phyloP scores from a whole-genome alignment of 2,113 vertebrate genomes.

The Rhabdomys dilectus region DNA sequence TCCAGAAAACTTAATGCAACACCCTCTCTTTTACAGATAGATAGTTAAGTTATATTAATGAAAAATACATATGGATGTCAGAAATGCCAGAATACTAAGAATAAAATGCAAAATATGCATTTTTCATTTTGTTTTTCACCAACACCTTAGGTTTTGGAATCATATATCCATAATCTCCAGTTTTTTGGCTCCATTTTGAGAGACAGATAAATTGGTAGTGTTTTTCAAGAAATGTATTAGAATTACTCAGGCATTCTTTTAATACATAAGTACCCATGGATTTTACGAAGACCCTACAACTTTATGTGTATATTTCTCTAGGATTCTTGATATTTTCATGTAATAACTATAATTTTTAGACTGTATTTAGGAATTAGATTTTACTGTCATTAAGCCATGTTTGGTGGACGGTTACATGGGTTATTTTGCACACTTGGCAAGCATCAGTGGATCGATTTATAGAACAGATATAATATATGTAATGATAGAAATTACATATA shows the following conservation, averaged over 20 bases:
- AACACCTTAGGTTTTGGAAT: background rate
- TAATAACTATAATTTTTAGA: rapidly evolving
- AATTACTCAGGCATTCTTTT: background rate
- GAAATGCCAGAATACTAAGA: background rate
- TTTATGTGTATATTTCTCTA: background rate
- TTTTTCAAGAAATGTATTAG: background rate
- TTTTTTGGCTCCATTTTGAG: background rate
- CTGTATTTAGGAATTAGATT: background rate
- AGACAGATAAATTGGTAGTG: background rate
- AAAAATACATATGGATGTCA: background rate
- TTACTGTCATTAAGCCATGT: background rate
- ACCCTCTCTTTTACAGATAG: background rate
- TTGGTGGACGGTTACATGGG: background rate
- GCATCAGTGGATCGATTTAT: background rate
- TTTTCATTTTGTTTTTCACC: background rate
- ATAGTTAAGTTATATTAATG: background rate
- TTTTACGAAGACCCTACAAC: background rate
- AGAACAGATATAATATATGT: background rate
- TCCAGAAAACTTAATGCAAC: background rate
- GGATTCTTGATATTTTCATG: background rate
- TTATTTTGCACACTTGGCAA: background rate
- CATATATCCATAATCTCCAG: background rate
- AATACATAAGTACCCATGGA: background rate
- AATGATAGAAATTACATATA: background rate
- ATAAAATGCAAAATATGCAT: background rate